Conservation (phyloP, 2,888 invertebrate species). For the Latrodectus elegans region DNA sequence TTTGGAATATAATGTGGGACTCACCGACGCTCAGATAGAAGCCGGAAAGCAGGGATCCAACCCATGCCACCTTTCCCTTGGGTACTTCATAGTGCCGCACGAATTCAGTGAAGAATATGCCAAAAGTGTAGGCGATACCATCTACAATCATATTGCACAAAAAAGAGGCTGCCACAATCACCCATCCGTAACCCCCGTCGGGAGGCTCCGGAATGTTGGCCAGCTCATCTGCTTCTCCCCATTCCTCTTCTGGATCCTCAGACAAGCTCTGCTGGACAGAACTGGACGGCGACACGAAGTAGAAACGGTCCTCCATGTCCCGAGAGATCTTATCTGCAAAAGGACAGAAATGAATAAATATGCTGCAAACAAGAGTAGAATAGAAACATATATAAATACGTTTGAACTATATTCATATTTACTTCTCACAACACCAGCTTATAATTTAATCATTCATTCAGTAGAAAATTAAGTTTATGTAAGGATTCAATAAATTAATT, state of each 20-base stretch:
- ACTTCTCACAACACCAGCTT: too few species aligned
- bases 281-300: constrained; percentile 67
- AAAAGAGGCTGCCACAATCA: constrained; percentile 96
- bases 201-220: constrained; percentile 70
- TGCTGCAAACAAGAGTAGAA: background rate
- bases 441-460: too few species aligned
- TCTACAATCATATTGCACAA: constrained; percentile 99
- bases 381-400: background rate
- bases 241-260: constrained; percentile 29
- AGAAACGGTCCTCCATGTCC: constrained; percentile 67
- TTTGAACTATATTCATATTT: too few species aligned
- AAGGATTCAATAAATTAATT: too few species aligned
- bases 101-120: constrained; percentile 89
- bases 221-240: constrained; percentile 23
- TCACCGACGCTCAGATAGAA: constrained; percentile 90
- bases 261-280: constrained; percentile 64
- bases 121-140: constrained; percentile 98
- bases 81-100: constrained; percentile 88
- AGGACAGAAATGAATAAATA: background rate
- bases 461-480: too few species aligned
- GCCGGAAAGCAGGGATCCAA: constrained; percentile 94
- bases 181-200: constrained; percentile 87
- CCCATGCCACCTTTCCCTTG: constrained; percentile 92
- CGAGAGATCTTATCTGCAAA: constrained; percentile 64
- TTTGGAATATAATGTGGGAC: background rate